Base-by-base conservation (phyloP, 2,888 invertebrate species). In the Nomada hirtipes region DNA sequence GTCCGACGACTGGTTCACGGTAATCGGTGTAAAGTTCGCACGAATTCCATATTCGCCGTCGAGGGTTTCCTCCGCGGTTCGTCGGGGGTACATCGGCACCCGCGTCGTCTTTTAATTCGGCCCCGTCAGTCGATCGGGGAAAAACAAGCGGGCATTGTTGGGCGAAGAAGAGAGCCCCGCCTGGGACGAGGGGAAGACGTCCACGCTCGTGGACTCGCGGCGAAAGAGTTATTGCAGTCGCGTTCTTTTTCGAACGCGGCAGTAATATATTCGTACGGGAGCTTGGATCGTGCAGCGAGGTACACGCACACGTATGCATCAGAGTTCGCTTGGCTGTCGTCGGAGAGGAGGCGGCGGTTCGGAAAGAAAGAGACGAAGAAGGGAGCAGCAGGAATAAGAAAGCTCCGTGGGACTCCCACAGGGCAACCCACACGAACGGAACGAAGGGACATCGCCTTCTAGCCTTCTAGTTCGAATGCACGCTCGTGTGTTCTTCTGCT, bases 361-460 rank as follows among this genome's bases (percentile, higher is more conserved):
- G 18, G 67, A 63, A 55, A 65, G 65, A 72, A 44, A 36, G 36
- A 47, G 47, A 47, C 15, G 20, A 53, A 57, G 69, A 70, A 71
- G 59, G 60, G 52, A 67, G 76, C 65, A 83, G 76, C 70, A 77
- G 86, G 79, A 76, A 88, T 84, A 84, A 86, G 82, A 88, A 81
- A 81, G 85, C 79, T 79, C 61, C 61, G 69, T 61, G 81, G 83
- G 89, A 87, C 86, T 86, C 86, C 86, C 88, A 88, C 85, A 85
- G 88, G 88, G 86, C 85, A 83, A 86, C 88, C 85, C 82, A 88
- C 88, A 85, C 85, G 83, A 72, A 83, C 79, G 75, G 67, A 72
- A 15, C 71, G 52, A 85, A 85, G 85, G 80, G 80, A 83, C 72
- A 10, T 53, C 53, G 71, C 36, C 26, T 63, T 42, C 59, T 70